Conservation (phyloP, 2,888 invertebrate species). For the Emmelina monodactyla region DNA sequence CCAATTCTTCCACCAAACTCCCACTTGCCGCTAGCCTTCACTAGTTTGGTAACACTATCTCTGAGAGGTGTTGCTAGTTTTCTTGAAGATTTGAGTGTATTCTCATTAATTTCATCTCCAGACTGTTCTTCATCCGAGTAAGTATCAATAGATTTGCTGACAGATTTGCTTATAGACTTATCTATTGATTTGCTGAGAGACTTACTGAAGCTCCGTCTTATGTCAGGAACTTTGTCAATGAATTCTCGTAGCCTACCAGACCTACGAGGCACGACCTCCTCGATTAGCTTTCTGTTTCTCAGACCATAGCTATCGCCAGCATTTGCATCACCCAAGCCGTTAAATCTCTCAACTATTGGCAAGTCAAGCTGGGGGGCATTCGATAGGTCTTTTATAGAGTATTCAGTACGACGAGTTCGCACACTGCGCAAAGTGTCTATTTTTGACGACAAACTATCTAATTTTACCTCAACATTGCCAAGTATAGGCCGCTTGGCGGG, state of each 20-base stretch:
- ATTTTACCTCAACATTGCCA: conserved; percentile 28
- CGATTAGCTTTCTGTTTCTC: conserved; percentile 33
- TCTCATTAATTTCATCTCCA: conserved; percentile 28
- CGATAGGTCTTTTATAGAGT: conserved; percentile 37
- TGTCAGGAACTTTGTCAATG: conserved; percentile 33
- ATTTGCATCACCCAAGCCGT: conserved; percentile 31
- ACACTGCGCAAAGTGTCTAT: conserved; percentile 31
- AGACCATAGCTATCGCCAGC: conserved; percentile 31
- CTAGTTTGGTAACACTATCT: conserved; percentile 28
- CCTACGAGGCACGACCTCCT: conserved; percentile 35
- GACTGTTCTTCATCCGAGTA: conserved; percentile 50
- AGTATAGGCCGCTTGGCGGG: conserved; percentile 38
- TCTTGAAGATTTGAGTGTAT: conserved; percentile 36
- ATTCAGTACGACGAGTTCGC: conserved; percentile 39
- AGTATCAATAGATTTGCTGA: conserved; percentile 42
- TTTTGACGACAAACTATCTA: conserved; percentile 29
- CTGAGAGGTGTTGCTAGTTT: conserved; percentile 50
- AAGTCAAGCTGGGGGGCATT: conserved; percentile 22
- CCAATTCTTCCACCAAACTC: conserved; percentile 52
- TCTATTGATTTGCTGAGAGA: conserved; percentile 25
- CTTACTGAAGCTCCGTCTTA: conserved; percentile 40
- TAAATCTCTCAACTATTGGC: conserved; percentile 27
- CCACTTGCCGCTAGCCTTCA: conserved; percentile 30
- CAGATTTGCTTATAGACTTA: conserved; percentile 42
- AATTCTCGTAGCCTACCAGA: conserved; percentile 41